Evolutionary conservation across 2,888 invertebrate genomes (phyloP), one percentile per base, ranked within the genome.

Genomic region (Stegana nigrithorax): DNA sequence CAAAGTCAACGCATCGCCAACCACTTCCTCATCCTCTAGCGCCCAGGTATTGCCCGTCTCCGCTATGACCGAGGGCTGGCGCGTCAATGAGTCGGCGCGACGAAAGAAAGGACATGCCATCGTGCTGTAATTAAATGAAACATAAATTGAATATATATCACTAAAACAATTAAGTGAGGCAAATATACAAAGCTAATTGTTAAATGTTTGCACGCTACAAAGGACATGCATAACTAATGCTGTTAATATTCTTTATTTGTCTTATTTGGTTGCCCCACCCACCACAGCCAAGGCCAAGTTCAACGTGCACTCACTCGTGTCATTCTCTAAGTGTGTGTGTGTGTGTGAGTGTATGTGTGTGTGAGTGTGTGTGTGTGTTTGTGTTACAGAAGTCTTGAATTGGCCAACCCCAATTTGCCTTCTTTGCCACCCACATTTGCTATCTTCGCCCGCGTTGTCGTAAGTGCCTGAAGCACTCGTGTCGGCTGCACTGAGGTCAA

Each of bases 1-100:
- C 83, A 94, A 73, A 62, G 86, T 84, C 67, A 86, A 67, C n/a
- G 86, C 86, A 81, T 86, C 86, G 60, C 82, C 85, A 25, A 84
- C 72, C 25, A 80, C 68, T 66, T 86, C 86, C 62, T 86, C 85
- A 66, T 86, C 86, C 63, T 86, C 86, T 62, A 85, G 68, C 2
- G 82, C 70, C 85, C 85, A 86, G 50, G 78, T 78, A 59, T 75
- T 72, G 21, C 75, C 75, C 4, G 74, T 68, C 44, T 85, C 85
- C 5, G 75, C 74, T 32, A 75, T 69, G 45, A 85, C 81, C 55
- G 86, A 85, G 60, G 82, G 81, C 71, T 86, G 86, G 44, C 85
- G 82, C 57, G 80, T 68, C 59, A 85, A 67, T 60, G 83, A 83
- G 68, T 85, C 85, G 25, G 77, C 69, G 8, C 85, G 84, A 62